Conservation (phyloP, 1,140 invertebrate species). For the Drosophila bifasciata region DNA sequence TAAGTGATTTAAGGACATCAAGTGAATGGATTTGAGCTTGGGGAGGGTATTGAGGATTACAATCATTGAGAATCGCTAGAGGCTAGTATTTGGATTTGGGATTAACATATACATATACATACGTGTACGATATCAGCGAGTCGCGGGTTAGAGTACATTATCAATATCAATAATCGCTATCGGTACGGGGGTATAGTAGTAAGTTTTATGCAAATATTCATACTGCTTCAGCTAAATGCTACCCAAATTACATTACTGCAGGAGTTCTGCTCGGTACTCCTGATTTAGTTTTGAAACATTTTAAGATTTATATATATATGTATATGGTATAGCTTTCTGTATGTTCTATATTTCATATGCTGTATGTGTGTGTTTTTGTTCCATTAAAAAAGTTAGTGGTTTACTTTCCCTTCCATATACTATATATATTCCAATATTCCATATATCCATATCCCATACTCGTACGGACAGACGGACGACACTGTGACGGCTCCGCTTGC, state of each 20-base stretch:
- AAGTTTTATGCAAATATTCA: conserved; percentile 50
- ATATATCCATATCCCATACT: neutral
- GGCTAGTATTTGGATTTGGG: conserved; percentile 9
- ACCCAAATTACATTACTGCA: conserved; percentile 49
- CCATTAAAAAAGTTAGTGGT: conserved; percentile 42
- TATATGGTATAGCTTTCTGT: conserved; percentile 17
- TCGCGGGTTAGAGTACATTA: conserved; percentile 46
- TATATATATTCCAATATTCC: conserved; percentile 1
- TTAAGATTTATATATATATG: conserved; percentile 22
- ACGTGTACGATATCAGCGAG: conserved; percentile 30
- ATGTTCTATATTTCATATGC: conserved; percentile 7
- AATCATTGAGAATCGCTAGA: conserved; percentile 1
- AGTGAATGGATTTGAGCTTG: conserved; percentile 50
- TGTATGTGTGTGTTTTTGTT: conserved; percentile 13
- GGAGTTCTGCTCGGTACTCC: neutral
- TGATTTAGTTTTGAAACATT: conserved; percentile 37
- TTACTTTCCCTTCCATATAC: neutral
- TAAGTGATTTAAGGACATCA: conserved; percentile 63
- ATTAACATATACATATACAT: neutral
- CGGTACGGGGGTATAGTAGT: conserved; percentile 50
- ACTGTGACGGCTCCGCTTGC: conserved; percentile 74
- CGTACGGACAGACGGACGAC: neutral
- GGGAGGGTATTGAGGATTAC: conserved; percentile 3
- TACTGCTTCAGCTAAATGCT: conserved; percentile 76
- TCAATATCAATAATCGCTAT: conserved; percentile 48